These are phyloP conservation scores for Pseudomyrmex pallidus DNA, from an alignment of 1,140 invertebrate genomes.

Conservation along the genomic window DNA sequence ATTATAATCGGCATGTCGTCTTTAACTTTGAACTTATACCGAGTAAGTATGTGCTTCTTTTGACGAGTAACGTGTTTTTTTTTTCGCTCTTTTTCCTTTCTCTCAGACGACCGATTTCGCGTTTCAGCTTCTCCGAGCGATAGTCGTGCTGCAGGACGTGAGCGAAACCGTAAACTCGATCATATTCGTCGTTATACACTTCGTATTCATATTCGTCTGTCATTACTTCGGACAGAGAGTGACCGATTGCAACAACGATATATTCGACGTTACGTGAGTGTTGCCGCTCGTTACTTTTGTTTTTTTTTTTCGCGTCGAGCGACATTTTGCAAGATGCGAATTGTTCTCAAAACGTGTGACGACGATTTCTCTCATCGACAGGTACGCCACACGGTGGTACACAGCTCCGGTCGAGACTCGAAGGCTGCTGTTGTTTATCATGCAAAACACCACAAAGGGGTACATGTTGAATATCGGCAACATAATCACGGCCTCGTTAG, in stretches of 20 bases:
- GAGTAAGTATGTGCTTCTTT: slow-evolving; percentile 13
- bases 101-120: no score
- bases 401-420: neutral
- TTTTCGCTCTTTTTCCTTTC: no score
- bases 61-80: neutral
- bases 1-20: neutral
- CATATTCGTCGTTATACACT: neutral
- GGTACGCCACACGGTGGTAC: slow-evolving; percentile 26
- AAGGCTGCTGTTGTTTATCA: slow-evolving; percentile 18
- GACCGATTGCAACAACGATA: slow-evolving; percentile 12
- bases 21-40: slow-evolving; percentile 23
- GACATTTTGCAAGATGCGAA: neutral
- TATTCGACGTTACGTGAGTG: slow-evolving; percentile 33
- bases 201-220: neutral
- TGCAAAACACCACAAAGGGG: slow-evolving; percentile 4
- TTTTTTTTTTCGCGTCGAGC: no score
- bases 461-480: neutral
- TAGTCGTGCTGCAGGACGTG: neutral
- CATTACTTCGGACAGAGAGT: slow-evolving; percentile 33
- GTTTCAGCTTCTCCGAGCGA: slow-evolving; percentile 20
- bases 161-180: neutral
- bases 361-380: neutral
- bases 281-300: neutral
- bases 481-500: slow-evolving; percentile 6
- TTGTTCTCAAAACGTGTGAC: neutral